phyloP scores from a whole-genome alignment of 2,113 vertebrate genomes.

The Hypocryptadius cinnamomeus region DNA sequence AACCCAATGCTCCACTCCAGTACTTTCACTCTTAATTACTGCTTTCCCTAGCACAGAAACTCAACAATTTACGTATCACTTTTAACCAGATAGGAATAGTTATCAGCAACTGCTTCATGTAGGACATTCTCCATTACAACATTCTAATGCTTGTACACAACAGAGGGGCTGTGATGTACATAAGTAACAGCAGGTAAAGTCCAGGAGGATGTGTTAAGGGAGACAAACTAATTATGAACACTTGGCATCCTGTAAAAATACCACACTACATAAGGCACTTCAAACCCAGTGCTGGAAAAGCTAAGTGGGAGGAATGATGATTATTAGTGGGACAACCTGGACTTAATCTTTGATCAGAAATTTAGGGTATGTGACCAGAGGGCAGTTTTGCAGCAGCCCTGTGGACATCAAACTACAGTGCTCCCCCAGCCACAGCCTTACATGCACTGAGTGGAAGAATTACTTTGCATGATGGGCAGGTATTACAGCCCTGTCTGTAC shows the following conservation, averaged over 20 bases:
- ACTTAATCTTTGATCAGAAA: background rate
- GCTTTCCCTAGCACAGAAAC: background rate
- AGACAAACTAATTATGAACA: background rate
- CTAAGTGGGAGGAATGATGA: background rate
- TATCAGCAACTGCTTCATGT: background rate
- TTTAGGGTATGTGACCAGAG: background rate
- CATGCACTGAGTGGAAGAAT: accelerated
- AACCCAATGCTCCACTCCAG: background rate
- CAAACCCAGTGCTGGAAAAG: background rate
- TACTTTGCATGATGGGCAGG: background rate
- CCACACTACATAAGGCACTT: background rate
- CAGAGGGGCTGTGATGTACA: background rate
- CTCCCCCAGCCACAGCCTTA: background rate
- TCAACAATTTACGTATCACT: background rate
- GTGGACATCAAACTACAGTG: background rate
- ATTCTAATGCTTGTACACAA: background rate
- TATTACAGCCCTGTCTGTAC: background rate
- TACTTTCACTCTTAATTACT: background rate
- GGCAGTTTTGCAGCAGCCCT: background rate
- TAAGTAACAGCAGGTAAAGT: background rate
- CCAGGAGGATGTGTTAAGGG: background rate
- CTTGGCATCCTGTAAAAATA: background rate
- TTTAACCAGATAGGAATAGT: background rate
- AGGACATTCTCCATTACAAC: background rate
- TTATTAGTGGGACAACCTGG: background rate